A percentile compares a stretch with the other conserved stretches of the same genome.
Evolutionary conservation across 2,113 vertebrate species (phyloP).

Genomic region (Ageneiosus marmoratus): DNA sequence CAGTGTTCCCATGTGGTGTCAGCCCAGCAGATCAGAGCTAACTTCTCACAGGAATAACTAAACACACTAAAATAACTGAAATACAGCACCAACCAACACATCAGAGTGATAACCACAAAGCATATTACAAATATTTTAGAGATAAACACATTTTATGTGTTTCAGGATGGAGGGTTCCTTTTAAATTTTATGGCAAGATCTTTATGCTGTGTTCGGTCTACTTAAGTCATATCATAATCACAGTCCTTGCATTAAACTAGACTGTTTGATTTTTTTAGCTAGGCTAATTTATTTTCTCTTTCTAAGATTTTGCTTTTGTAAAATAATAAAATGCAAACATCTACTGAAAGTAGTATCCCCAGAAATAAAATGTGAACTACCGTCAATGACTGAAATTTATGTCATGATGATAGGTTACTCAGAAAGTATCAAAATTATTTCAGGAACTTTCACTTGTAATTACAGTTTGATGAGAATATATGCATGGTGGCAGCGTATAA

Average conservation of each 20-base stretch:
- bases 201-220: background rate
- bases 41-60: background rate
- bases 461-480: background rate
- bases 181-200: background rate
- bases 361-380: background rate
- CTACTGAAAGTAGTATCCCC: background rate
- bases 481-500: background rate
- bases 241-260: background rate
- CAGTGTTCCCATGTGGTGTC: too few species aligned
- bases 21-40: background rate
- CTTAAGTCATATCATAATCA: background rate
- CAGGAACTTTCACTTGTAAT: background rate
- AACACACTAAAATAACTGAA: background rate
- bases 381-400: background rate
- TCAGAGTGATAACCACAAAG: background rate
- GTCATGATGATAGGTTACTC: background rate
- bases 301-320: background rate
- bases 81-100: background rate
- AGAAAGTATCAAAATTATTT: background rate
- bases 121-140: background rate
- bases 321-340: background rate
- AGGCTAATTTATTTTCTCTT: background rate
- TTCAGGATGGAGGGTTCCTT: background rate
- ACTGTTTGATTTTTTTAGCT: background rate
- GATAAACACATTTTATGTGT: background rate